Percentiles rank a stretch among this genome's conserved stretches.
Conservation (phyloP, 1,140 invertebrate genomes). For the Meloidogyne floridensis region DNA sequence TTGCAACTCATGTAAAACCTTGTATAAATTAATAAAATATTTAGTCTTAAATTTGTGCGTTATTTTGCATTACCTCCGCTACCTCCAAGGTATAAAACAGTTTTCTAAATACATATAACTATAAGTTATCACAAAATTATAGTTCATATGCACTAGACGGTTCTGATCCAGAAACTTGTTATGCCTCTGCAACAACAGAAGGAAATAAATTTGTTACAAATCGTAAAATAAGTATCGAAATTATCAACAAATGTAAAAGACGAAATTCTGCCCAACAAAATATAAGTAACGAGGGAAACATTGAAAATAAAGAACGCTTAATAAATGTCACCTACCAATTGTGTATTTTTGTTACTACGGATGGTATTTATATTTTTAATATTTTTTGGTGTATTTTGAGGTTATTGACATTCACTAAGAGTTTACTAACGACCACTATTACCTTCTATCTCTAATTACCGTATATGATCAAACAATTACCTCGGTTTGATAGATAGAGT, state of each 20-base stretch:
- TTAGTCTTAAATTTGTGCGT: conserved; percentile 35
- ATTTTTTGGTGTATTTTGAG: no score
- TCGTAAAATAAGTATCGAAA: neutral
- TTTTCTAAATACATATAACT: no score
- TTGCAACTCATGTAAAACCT: no score
- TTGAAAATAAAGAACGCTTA: conserved; percentile 29
- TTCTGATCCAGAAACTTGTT: conserved; percentile 11
- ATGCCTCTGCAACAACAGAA: neutral
- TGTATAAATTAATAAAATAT: neutral
- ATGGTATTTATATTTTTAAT: neutral
- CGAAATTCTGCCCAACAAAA: neutral
- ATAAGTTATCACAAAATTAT: neutral
- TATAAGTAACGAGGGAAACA: neutral
- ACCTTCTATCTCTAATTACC: no score
- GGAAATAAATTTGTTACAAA: neutral
- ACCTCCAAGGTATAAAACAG: conserved; percentile 35
- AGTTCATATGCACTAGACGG: conserved; percentile 35
- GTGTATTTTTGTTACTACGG: conserved; percentile 28
- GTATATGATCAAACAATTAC: no score
- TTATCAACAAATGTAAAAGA: neutral
- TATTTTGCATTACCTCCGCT: conserved; percentile 48
- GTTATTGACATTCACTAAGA: no score
- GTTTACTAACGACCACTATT: no score
- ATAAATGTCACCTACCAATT: conserved; percentile 37
- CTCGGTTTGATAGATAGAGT: no score